Evolutionary conservation across 2,797 vertebrate genomes (phyloP), one percentile per base, ranked within the genome.

Genomic region (Channa striata): DNA sequence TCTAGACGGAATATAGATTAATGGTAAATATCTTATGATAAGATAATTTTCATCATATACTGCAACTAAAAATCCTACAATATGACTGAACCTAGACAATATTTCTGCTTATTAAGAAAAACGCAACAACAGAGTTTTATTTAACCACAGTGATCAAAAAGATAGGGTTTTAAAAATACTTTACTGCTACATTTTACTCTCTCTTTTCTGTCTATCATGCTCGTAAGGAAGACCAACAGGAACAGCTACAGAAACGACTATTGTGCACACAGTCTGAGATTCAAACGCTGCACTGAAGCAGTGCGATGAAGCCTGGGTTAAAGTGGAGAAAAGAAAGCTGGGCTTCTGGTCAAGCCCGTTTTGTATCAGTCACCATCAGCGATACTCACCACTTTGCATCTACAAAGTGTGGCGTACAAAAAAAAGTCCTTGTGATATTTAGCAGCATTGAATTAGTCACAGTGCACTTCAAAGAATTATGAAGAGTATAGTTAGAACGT

Each of bases 361-460:
- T 75, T 68, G 64, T 80, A 77, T 56, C 48, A 2, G 34, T 74
- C 53, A 72, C 64, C 47, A 66, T 67, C 46, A 76, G 73, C 46
- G 44, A 72, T 58, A 67, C 43, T 64, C 62, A 50, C 62, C 57
- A 44, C 48, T 57, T 62, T 71, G 68, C 66, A 53, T 70, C 52
- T 2, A 65, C 77, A 71, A 66, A 78, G 69, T 44, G 76, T 68
- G 74, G 82, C 53, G 11, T 79, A 80, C 58, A 72, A 64, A 82
- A 74, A 65, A 76, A 82, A 81, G 86, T 89, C 84, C 78, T 78
- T 82, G 77, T 83, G 83, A 90, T 87, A 89, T 91, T 30, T 30
- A 92, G 92, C 91, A 93, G 92, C 89, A 90, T 92, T 67, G 74
- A 89, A 76, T 86, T 85, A 82, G 81, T 93, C 91, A 93, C 91